phyloP scores from a whole-genome alignment of 2,797 vertebrate species.

The Mastacembelus armatus region DNA sequence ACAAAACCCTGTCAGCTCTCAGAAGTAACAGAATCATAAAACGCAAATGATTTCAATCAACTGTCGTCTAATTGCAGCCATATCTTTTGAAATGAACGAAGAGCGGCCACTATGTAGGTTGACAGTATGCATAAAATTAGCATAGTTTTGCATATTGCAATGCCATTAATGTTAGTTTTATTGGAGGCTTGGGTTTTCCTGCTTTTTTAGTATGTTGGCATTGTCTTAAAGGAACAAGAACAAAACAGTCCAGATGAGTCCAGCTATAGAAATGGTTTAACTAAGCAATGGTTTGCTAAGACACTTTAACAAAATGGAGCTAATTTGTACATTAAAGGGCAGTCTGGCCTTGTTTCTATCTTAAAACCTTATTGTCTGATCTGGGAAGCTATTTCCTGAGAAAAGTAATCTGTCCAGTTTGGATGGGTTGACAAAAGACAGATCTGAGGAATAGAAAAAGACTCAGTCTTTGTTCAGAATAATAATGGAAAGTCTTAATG shows the following conservation, averaged over 20 bases:
- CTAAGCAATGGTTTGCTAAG: constrained; percentile 44
- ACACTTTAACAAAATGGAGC: constrained; percentile 54
- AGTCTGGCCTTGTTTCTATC: constrained; percentile 37
- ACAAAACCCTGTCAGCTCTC: constrained; percentile 65
- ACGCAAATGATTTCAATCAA: constrained; percentile 81
- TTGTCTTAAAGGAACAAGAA: constrained; percentile 58
- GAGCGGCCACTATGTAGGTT: constrained; percentile 71
- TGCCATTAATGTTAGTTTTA: constrained; percentile 75
- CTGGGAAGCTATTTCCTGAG: constrained; percentile 44
- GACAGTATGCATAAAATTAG: constrained; percentile 81
- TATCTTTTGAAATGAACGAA: constrained; percentile 71
- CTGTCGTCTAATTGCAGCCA: constrained; percentile 78
- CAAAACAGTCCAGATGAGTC: constrained; percentile 22
- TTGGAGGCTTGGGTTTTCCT: constrained; percentile 52
- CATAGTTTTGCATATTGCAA: constrained; percentile 78
- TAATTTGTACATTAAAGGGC: constrained; percentile 62
- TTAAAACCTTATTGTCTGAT: constrained; percentile 49
- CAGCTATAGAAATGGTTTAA: constrained; percentile 28
- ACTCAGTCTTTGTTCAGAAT: constrained; percentile 65
- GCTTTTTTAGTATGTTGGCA: constrained; percentile 23
- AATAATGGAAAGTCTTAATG: constrained; percentile 70
- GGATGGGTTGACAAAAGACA: constrained; percentile 59
- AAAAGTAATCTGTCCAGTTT: constrained; percentile 50
- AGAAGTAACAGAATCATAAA: constrained; percentile 78
- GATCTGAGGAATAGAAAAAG: constrained; percentile 62